Evolutionary conservation across 2,113 vertebrate genomes (phyloP).

Genomic region (Cinclus mexicanus): DNA sequence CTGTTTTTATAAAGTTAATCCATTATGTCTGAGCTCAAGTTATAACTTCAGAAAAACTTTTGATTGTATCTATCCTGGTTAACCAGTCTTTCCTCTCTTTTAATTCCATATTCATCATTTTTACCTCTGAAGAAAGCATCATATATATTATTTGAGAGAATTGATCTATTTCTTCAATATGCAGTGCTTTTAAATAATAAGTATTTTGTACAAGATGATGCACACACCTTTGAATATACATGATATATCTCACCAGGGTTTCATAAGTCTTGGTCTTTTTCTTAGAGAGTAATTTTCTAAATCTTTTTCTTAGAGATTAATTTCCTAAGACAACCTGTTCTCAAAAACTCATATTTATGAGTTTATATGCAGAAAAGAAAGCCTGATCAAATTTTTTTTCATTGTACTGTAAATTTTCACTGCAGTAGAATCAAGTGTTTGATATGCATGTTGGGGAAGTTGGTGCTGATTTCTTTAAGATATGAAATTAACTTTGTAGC

Average conservation of each 20-base stretch:
- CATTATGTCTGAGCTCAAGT: not conserved
- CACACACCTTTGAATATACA: not conserved
- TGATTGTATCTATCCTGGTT: not conserved
- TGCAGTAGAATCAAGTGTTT: not conserved
- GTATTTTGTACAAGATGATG: not conserved
- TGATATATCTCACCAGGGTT: no score
- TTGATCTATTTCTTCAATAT: not conserved
- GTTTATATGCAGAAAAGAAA: not conserved
- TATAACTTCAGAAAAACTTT: not conserved
- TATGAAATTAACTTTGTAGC: not conserved
- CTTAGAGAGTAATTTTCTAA: not conserved
- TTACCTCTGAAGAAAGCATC: not conserved
- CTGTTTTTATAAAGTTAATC: not conserved
- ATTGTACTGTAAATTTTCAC: not conserved
- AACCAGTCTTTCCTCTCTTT: not conserved
- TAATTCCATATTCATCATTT: not conserved
- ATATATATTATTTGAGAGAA: not conserved
- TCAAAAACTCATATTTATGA: not conserved
- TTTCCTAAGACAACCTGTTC: not conserved
- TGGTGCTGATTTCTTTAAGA: not conserved
- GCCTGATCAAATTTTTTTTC: not conserved
- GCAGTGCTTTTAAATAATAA: not conserved
- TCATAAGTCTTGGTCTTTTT: not conserved
- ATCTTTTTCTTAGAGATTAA: no score
- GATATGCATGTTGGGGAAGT: not conserved